phyloP scores from a whole-genome alignment of 2,888 invertebrate genomes.

The Coelinius sp. region DNA sequence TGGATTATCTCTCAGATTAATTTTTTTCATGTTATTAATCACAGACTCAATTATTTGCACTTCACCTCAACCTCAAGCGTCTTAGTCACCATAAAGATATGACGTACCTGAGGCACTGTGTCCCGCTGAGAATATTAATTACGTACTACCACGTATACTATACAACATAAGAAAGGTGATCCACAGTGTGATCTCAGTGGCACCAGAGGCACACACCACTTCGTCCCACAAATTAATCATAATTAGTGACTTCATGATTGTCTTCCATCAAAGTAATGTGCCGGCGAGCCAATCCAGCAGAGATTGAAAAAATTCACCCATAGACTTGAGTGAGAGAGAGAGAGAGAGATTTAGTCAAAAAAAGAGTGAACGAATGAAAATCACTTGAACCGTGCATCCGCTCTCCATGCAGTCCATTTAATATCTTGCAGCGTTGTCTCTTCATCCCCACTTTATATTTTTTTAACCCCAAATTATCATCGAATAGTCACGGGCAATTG shows the following conservation, averaged over 20 bases:
- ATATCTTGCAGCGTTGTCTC: conserved; percentile 42
- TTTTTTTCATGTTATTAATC: not conserved
- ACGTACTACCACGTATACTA: conserved; percentile 46
- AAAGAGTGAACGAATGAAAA: conserved; percentile 23
- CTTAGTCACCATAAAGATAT: conserved; percentile 11
- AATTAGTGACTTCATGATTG: conserved; percentile 60
- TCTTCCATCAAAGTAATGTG: conserved; percentile 55
- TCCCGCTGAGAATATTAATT: conserved; percentile 67
- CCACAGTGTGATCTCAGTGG: conserved; percentile 19
- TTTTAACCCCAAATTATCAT: not conserved
- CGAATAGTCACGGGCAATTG: not conserved
- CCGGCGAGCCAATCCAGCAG: conserved; percentile 10
- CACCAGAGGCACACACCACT: conserved; percentile 50
- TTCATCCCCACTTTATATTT: not conserved
- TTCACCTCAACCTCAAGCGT: conserved; percentile 6
- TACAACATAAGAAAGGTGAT: conserved; percentile 2
- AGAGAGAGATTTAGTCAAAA: conserved; percentile 9
- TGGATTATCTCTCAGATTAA: not conserved
- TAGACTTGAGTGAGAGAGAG: conserved; percentile 29
- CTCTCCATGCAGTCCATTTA: conserved; percentile 36
- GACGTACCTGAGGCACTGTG: conserved; percentile 29
- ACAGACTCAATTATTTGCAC: conserved; percentile 5
- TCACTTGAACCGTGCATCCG: conserved; percentile 56
- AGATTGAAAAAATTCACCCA: not conserved
- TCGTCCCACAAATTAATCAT: conserved; percentile 64